A percentile compares a stretch with the other conserved stretches of the same genome.
Conservation (phyloP, 1,140 invertebrate species). For the Macrobrachium nipponense region DNA sequence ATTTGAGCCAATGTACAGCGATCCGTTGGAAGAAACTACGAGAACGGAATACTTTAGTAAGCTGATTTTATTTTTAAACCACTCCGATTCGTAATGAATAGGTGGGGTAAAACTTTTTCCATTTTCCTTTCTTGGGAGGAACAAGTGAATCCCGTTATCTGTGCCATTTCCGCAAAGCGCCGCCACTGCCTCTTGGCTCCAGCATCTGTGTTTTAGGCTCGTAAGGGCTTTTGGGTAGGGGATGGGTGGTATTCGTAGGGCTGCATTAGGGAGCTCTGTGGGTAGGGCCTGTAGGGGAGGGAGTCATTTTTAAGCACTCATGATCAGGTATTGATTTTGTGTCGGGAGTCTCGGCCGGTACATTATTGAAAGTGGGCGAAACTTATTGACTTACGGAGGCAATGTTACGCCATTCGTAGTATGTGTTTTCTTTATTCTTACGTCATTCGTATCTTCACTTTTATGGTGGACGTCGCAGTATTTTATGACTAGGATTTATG, state of each 20-base stretch:
- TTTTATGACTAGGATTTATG: no score
- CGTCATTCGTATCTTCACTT: slow-evolving; percentile 13
- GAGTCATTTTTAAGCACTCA: slow-evolving; percentile 56
- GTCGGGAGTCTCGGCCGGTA: slow-evolving; percentile 29
- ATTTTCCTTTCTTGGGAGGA: no score
- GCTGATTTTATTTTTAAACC: no score
- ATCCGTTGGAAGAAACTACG: no score
- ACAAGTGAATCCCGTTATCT: no score
- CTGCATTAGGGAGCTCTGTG: background rate
- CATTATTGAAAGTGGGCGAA: slow-evolving; percentile 20
- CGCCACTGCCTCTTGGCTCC: no score
- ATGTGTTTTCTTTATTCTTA: background rate
- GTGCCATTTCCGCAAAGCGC: no score
- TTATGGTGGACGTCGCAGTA: no score
- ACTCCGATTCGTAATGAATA: no score
- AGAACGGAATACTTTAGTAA: no score
- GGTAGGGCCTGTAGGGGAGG: background rate
- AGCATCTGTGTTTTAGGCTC: slow-evolving; percentile 1
- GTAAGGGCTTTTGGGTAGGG: slow-evolving; percentile 6
- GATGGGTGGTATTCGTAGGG: background rate
- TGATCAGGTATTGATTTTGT: slow-evolving; percentile 61
- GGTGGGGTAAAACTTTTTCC: no score
- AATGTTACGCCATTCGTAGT: slow-evolving; percentile 30
- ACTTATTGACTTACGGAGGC: slow-evolving; percentile 7
- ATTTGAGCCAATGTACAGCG: no score